Evolutionary conservation across 2,797 vertebrate genomes (phyloP), one percentile per base, ranked within the genome.

Genomic region (Erethizon dorsatum): DNA sequence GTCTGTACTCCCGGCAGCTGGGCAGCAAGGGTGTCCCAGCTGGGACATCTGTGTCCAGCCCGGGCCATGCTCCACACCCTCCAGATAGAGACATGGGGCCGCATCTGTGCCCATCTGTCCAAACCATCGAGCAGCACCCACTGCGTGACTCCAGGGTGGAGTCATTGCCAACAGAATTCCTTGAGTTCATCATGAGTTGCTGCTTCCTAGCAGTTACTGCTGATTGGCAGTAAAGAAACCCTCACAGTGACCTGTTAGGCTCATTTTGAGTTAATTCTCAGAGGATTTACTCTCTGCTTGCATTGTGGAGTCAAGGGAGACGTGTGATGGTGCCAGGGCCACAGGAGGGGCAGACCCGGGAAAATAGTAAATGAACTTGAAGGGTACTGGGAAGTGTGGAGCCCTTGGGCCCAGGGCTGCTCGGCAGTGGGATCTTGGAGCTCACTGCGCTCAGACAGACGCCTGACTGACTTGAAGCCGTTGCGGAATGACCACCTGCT

Each of bases 11-110:
- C 67, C 26, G 5, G 57, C 57, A 50, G 50, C 41, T 28, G 41
- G 57, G 52, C 59, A 92, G 10, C 78, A 47, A 4, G 75, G 14
- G 33, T n/a, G 33, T n/a, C 65, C 24, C 31, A 14, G 15, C n/a
- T 28, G 3, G 50, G 20, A 56, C n/a, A 9, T 37, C 45, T 20
- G 13, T n/a, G n/a, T 56, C 33, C 10, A 2, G 10, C 31, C 37
- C 10, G 2, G 4, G 28, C 13, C 1, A 1, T 22, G 47, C 50
- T 20, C 9, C 4, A 1, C 3, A 1, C 52, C 8, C 50, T 14
- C 12, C 10, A 54, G 78, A 6, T 13, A 26, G 15, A 24, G 15
- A 15, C 0, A 18, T 28, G 8, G 31, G 18, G 26, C 12, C 18
- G 8, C 0, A 0, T 61, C 82, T 54, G 6, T 63, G 57, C 50